Evolutionary conservation across 1,140 invertebrate genomes (phyloP), one percentile per base, ranked within the genome.

Genomic region (Elysia chlorotica): DNA sequence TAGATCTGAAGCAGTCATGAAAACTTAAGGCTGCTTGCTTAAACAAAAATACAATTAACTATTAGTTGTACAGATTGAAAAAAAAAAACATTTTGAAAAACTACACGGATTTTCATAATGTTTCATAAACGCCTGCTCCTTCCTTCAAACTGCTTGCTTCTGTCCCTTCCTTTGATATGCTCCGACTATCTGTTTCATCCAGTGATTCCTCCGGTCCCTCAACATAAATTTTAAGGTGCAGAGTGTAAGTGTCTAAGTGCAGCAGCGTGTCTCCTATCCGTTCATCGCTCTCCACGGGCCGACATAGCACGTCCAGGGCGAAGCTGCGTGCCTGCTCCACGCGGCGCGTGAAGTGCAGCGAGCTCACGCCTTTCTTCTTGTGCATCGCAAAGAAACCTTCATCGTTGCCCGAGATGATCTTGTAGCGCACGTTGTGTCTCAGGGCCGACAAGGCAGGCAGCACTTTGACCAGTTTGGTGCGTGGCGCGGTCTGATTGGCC

Each of bases 321-420:
- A 79, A 82, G 35, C 75, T 62, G 59, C 65, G 72, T 10, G 73
- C 38, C 23, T 77, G 65, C 1, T 74, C 57, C 35, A 83, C 57
- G 74, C 79, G 80, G 38, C 75, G 77, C 36, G 79, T 81, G 33
- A 83, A 81, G 48, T 82, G 79, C 38, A 85, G 73, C 17, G 82
- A 83, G 69, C 78, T 83, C 1, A 93, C 87, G 21, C 90, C 91
- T 70, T 91, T 89, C 62, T 90, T 90, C 67, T 90, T 88, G n/a
- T 89, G 84, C 75, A 93, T 88, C 74, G 92, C 90, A 80, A 93
- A 93, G 31, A 90, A 85, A n/a, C 89, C 88, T 1, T 88, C 84
- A 66, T 92, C 90, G 82, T 93, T 92, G 53, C 92, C 92, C 61
- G 88, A 88, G 0, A 88, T 86, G 41, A 94, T 92, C 41, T 82